Conservation (phyloP, 2,797 vertebrate species). For the Manis crassicaudata region DNA sequence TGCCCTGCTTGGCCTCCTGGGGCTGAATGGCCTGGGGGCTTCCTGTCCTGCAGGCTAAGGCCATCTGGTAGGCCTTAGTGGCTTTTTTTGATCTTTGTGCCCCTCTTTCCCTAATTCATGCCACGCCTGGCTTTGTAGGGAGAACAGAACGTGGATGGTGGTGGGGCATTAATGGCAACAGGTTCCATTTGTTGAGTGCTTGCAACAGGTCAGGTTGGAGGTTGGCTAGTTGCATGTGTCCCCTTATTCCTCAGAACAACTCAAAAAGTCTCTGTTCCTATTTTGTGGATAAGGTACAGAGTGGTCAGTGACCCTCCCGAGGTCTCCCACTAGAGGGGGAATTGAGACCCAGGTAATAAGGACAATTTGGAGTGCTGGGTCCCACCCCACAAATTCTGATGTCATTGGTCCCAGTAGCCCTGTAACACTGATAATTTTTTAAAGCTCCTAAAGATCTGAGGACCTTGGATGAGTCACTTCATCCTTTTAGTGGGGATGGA, state of each 20-base stretch:
- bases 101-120: background rate
- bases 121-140: background rate
- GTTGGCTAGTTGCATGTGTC: accelerated
- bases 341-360: background rate
- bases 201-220: accelerated
- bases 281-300: background rate
- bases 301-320: background rate
- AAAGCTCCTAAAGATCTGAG: background rate
- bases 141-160: background rate
- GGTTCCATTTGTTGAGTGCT: background rate
- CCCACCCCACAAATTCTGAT: background rate
- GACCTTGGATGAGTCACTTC: background rate
- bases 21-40: background rate
- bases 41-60: background rate
- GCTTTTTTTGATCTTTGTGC: background rate
- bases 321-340: background rate
- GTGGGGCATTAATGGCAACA: background rate
- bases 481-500: accelerated
- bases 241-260: accelerated
- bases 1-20: background rate
- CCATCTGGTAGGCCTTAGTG: background rate
- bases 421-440: background rate
- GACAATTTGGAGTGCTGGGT: background rate
- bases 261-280: accelerated
- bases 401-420: accelerated